These are phyloP conservation scores for Cryptocheilus praepositus DNA, from an alignment of 2,888 invertebrate genomes.

Conservation along the genomic window DNA sequence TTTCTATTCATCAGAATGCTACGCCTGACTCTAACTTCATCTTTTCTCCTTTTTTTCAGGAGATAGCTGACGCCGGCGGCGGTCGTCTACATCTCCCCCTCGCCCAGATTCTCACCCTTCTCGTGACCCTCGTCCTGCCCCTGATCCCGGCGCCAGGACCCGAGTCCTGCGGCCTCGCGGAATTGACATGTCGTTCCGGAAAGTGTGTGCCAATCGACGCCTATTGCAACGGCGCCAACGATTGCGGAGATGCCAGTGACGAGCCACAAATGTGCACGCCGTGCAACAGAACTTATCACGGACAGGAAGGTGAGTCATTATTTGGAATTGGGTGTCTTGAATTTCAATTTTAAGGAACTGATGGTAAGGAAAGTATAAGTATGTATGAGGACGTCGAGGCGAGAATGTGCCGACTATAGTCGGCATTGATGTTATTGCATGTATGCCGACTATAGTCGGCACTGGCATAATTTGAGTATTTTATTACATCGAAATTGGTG, in stretches of 20 bases:
- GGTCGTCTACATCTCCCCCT: conserved; percentile 45
- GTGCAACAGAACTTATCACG: conserved; percentile 95
- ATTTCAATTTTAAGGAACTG: no score
- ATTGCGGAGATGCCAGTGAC: conserved; percentile 91
- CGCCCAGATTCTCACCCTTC: background rate
- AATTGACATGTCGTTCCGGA: conserved; percentile 84
- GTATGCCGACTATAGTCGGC: no score
- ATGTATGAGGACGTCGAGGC: no score
- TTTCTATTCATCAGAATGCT: no score
- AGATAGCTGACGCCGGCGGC: conserved; percentile 67
- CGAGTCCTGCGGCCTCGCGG: conserved; percentile 84
- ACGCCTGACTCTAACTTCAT: no score
- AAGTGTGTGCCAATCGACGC: conserved; percentile 89
- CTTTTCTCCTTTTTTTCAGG: conserved; percentile 46
- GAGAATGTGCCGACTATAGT: no score
- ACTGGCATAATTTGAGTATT: no score
- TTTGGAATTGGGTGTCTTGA: no score
- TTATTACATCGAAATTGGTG: no score
- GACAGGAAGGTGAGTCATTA: conserved; percentile 83
- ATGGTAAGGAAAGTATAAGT: no score
- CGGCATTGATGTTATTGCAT: no score
- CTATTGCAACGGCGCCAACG: conserved; percentile 89
- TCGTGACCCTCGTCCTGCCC: conserved; percentile 25
- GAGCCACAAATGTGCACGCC: conserved; percentile 86
- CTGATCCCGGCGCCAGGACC: conserved; percentile 7